Evolutionary conservation across 2,113 vertebrate genomes (phyloP).

Genomic region (Paratilapia polleni): DNA sequence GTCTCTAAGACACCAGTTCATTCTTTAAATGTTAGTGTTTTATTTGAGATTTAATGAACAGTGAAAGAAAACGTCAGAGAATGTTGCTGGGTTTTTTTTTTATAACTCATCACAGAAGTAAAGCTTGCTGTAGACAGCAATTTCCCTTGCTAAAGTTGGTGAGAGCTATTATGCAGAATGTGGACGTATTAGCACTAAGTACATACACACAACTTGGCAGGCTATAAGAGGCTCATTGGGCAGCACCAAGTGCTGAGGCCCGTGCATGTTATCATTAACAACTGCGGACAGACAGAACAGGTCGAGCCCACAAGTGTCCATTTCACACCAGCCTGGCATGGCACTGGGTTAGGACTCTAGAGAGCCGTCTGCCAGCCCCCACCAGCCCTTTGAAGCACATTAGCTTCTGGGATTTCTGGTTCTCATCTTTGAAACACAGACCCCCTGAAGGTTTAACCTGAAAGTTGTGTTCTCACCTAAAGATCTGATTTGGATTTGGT

Average conservation of each 20-base stretch:
- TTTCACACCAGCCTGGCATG: constrained; percentile 70
- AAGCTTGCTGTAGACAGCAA: background rate
- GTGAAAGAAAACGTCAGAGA: background rate
- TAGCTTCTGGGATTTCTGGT: constrained; percentile 58
- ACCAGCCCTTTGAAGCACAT: constrained; percentile 48
- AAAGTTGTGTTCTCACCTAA: constrained; percentile 63
- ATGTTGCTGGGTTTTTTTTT: background rate
- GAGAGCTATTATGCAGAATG: constrained; percentile 5
- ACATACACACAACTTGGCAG: constrained; percentile 63
- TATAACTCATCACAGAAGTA: background rate
- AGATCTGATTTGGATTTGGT: constrained; percentile 48
- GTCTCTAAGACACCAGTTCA: background rate
- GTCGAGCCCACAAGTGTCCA: constrained; percentile 70
- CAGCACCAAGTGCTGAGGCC: constrained; percentile 61
- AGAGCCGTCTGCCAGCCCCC: constrained; percentile 46
- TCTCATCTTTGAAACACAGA: constrained; percentile 67
- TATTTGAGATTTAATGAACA: background rate
- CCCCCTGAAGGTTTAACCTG: constrained; percentile 45
- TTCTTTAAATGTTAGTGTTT: no score
- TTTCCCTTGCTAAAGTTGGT: background rate
- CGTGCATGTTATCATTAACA: constrained; percentile 72
- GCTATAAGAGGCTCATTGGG: constrained; percentile 50
- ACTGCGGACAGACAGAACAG: constrained; percentile 72
- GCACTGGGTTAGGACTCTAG: constrained; percentile 55
- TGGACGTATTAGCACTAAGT: constrained; percentile 45